Evolutionary conservation across 2,113 vertebrate species (phyloP), one percentile per base, ranked within the genome.

Genomic region (Acrocephalus kingi): DNA sequence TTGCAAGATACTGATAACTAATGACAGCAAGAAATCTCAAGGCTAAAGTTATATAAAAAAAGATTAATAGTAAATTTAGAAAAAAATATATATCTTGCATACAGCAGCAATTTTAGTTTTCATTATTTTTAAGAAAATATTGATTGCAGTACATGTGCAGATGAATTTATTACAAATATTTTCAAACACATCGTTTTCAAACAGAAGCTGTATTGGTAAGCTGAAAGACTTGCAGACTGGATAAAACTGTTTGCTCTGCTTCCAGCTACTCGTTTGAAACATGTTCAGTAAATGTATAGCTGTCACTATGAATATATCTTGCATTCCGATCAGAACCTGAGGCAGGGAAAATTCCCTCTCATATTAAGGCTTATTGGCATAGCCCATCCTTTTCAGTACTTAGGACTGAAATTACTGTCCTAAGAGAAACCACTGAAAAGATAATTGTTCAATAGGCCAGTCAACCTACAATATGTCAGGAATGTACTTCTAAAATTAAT

Each of bases 401-500:
- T 74, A 73, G 77, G 83, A 95, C 76, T 94, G 89, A 97, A 97
- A 96, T 98, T 97, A 92, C 84, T 97, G 96, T 97, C 95, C 90
- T 96, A 74, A 90, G 78, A 96, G 90, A 91, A 96, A 97, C 67
- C 84, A 96, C 80, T 97, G 94, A 97, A 96, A 98, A 87, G 93
- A 96, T 97, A 97, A 96, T 97, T 97, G 96, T 96, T 97, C 92
- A 91, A 89, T 84, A 94, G 90, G 73, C 61, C 87, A 93, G 90
- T 91, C 95, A 92, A 92, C 52, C 88, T 96, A 79, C 84, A 94
- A 95, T 95, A 97, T 97, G 92, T 90, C 94, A 96, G 93, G 96
- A 97, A 97, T 97, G 96, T 91, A 83, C 61, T 97, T 96, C 67
- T 80, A 83, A 97, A 97, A 95, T 93, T 96, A 93, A 94, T 95